Evolutionary conservation across 2,888 invertebrate species (phyloP), one percentile per base, ranked within the genome.

Genomic region (Mongoloraphidia duomilia): DNA sequence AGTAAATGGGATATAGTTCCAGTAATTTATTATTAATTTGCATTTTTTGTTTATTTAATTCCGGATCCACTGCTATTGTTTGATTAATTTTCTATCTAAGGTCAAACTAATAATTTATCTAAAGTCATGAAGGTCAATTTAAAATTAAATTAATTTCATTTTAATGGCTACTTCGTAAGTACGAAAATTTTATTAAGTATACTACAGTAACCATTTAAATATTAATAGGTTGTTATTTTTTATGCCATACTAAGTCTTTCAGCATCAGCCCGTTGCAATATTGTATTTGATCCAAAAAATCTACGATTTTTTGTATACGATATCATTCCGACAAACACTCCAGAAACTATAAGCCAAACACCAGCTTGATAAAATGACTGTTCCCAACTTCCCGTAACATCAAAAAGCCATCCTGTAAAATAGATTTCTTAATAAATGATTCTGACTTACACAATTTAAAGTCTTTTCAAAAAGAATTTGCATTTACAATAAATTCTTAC

Each of bases 351-450:
- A 47, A 91, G 87, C 78, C 87, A 89, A 42, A 83, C 68, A 12
- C 89, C 89, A 36, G 88, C 83, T 55, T 84, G 75, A 64, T 83
- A 82, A 67, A 90, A 91, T 0, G 88, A 81, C 52, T 82, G 73
- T 56, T 86, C 82, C 83, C 89, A 91, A 36, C 72, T 68, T 3
- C 74, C 72, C 3, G 84, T 84, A 14, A 74, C 61, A 61, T 87
- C 86, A 61, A 74, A 79, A 58, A 79, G 61, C 61, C 71, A 69
- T 43, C 74, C 75, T 75, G 58, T 43, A 64, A 64, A 55, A 38
- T 47, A 52, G 40, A 42, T 41, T 34, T 37, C 46, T 33, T 41
- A 39, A 13, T 5, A 41, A 41, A 38, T 38, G 8, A 3, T 43
- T 3, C 9, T 13, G 6, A 6, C 26, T 33, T 26, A 43, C 12